phyloP scores from a whole-genome alignment of 2,888 invertebrate species.

The Nezara viridula region DNA sequence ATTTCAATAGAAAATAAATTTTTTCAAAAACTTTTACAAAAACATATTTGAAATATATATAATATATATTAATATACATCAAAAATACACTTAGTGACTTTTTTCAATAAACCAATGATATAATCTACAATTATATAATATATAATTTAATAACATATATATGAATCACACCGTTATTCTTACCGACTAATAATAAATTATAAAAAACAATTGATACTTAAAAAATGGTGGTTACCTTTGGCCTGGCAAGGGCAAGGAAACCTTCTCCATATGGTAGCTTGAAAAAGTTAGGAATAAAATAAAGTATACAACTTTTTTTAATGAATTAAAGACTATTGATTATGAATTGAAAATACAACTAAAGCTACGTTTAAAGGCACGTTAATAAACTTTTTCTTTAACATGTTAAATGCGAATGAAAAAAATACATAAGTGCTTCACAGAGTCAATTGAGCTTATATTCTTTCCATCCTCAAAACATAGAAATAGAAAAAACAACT shows the following conservation, averaged over 20 bases:
- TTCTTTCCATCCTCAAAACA: no score
- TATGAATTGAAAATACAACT: not conserved
- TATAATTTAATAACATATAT: not conserved
- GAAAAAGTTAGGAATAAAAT: constrained; percentile 65
- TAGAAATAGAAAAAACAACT: no score
- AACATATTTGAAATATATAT: no score
- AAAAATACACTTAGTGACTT: no score
- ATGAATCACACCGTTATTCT: not conserved
- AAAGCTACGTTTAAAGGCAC: not conserved
- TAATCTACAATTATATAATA: no score
- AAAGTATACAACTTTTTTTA: not conserved
- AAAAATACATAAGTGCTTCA: no score
- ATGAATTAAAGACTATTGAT: not conserved
- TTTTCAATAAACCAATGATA: no score
- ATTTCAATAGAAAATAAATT: no score
- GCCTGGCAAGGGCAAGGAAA: constrained; percentile 78
- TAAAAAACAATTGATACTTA: not conserved
- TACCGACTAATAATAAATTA: not conserved
- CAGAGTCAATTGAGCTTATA: no score
- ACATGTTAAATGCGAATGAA: no score
- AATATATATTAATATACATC: no score
- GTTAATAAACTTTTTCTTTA: not conserved
- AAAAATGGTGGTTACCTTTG: constrained; percentile 75
- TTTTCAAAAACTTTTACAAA: no score
- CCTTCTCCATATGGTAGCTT: constrained; percentile 85